Evolutionary conservation across 2,113 vertebrate genomes (phyloP), one percentile per base, ranked within the genome.

Genomic region (Macquaria australasica): DNA sequence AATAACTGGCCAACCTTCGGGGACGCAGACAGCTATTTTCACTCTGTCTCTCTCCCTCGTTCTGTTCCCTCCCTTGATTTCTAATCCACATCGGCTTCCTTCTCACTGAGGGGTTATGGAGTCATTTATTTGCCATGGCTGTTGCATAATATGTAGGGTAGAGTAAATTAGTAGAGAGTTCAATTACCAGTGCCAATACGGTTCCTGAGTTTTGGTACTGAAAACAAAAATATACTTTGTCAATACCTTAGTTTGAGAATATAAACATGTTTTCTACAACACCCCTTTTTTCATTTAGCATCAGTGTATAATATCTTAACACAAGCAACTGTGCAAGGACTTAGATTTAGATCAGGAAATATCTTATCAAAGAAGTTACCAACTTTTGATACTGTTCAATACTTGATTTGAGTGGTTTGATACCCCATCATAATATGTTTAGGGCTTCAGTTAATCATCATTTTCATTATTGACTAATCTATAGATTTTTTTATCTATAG

Each of bases 21-120:
- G 83, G 89, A 91, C 87, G 85, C 91, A 94, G 93, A 92, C 94
- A 88, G 88, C 89, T 93, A 93, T 94, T 94, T 95, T 92, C 83
- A 90, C 84, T 91, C 87, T 82, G 90, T 93, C 89, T 93, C 92
- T 89, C 86, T 88, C 73, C 39, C 73, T 73, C 55, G 28, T 69
- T 84, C 79, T 76, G n/a, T 73, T 88, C 85, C 77, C 79, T 90
- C 79, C 77, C 84, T 87, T 73, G 75, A 85, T 79, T 89, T 91
- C 68, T 80, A 84, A 88, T 87, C 86, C 88, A 77, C 79, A 48
- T 81, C 58, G 68, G 56, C 82, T 80, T 84, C 83, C 68, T 77
- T 81, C 56, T 88, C 85, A 23, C 55, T 81, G 53, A 34, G 78
- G 60, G 83, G 73, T 83, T 48, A 37, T 53, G 64, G 8, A 88